phyloP scores from a whole-genome alignment of 2,888 invertebrate genomes.

The Sarcophaga variegata region DNA sequence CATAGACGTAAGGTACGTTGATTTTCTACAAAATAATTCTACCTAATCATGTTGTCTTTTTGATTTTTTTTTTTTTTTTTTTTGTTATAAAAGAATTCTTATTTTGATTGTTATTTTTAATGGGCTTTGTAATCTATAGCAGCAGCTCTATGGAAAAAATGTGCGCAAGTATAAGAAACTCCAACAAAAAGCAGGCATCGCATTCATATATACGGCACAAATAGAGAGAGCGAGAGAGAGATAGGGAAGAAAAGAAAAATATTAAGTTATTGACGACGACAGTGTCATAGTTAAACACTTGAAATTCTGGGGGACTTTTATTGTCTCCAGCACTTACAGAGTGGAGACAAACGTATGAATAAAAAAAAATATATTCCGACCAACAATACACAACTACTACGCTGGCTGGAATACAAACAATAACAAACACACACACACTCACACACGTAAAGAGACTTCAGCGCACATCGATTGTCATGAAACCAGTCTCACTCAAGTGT shows the following conservation, averaged over 20 bases:
- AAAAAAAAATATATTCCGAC: neutral
- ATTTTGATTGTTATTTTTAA: conserved; percentile 34
- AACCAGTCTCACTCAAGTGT: conserved; percentile 64
- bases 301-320: conserved; percentile 56
- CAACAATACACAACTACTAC: neutral
- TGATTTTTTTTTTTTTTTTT: neutral
- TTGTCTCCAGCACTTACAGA: conserved; percentile 46
- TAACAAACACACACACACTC: neutral
- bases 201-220: neutral
- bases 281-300: conserved; percentile 65
- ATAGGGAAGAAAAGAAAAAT: conserved; percentile 21
- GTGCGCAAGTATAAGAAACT: neutral
- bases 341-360: neutral
- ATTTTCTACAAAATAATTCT: conserved; percentile 40
- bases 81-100: conserved; percentile 12
- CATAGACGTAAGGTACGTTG: neutral
- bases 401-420: neutral
- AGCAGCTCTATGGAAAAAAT: neutral
- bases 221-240: neutral
- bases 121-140: conserved; percentile 11
- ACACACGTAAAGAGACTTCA: neutral
- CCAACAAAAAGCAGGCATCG: conserved; percentile 1
- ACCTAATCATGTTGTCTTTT: conserved; percentile 38
- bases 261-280: conserved; percentile 56
- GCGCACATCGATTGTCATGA: conserved; percentile 26